These are phyloP conservation scores for Lysandra bellargus DNA, from an alignment of 2,888 invertebrate species.

Conservation along the genomic window DNA sequence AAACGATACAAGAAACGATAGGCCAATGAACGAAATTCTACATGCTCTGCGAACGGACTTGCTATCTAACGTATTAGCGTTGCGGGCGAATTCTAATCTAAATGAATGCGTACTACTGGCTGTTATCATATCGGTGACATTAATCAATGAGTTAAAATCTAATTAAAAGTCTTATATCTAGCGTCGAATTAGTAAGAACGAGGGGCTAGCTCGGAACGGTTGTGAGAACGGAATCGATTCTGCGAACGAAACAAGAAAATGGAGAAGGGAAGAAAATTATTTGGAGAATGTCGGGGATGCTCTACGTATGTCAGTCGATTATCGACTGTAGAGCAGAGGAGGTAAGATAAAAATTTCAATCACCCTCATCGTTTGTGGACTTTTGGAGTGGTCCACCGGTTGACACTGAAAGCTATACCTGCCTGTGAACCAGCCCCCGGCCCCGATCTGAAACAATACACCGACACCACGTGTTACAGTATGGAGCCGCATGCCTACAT, in stretches of 20 bases:
- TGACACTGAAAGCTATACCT: constrained; percentile 97
- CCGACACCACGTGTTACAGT: constrained; percentile 68
- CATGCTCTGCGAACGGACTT: not conserved
- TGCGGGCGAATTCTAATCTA: constrained; percentile 15
- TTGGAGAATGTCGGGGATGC: not conserved
- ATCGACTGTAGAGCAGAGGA: not conserved
- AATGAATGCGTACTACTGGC: constrained; percentile 26
- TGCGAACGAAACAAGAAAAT: not conserved
- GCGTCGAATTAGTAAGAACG: constrained; percentile 38
- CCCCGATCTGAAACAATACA: constrained; percentile 89
- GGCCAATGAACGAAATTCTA: not conserved
- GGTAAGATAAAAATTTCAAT: constrained; percentile 67
- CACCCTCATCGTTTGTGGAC: constrained; percentile 95
- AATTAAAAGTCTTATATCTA: constrained; percentile 35
- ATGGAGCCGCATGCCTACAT: constrained; percentile 32
- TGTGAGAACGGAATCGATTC: not conserved
- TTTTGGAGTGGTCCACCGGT: constrained; percentile 96
- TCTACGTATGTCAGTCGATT: not conserved
- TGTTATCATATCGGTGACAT: constrained; percentile 7
- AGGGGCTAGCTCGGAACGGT: constrained; percentile 40
- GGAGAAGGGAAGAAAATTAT: not conserved
- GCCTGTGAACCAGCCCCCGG: constrained; percentile 96
- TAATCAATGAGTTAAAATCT: constrained; percentile 12
- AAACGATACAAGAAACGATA: not conserved
- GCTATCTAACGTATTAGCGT: not conserved